Percentiles rank a stretch among this genome's conserved stretches.
Conservation (phyloP, 2,888 invertebrate genomes). For the Scaeva pyrastri region DNA sequence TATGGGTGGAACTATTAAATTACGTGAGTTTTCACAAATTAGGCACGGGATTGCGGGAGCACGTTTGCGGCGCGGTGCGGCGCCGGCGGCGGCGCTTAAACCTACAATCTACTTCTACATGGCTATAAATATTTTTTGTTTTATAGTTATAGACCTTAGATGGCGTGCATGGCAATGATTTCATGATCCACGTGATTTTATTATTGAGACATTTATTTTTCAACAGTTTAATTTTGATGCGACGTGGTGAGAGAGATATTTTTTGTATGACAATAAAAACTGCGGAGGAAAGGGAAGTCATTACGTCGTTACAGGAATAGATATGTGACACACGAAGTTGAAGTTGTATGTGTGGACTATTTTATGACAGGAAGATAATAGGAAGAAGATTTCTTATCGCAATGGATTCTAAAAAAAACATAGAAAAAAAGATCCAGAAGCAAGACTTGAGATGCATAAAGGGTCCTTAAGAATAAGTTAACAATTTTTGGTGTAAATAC, state of each 20-base stretch:
- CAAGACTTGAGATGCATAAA: too few species aligned
- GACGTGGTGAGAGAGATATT: background rate
- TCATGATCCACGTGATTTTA: slow-evolving; percentile 12
- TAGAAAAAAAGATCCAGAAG: background rate
- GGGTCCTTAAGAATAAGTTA: too few species aligned
- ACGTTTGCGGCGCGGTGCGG: slow-evolving; percentile 10
- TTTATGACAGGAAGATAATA: background rate
- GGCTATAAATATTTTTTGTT: background rate
- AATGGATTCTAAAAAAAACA: background rate
- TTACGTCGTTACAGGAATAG: background rate
- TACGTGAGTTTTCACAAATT: slow-evolving; percentile 43
- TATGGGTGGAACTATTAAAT: slow-evolving; percentile 40
- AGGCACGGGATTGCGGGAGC: slow-evolving; percentile 23
- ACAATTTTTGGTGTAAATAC: too few species aligned
- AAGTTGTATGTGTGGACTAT: background rate
- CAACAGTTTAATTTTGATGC: slow-evolving; percentile 16
- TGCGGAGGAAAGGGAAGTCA: background rate
- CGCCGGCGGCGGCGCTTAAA: too few species aligned
- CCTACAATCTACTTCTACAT: too few species aligned
- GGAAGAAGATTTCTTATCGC: background rate
- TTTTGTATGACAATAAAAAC: background rate
- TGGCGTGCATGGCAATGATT: slow-evolving; percentile 3
- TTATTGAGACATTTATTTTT: slow-evolving; percentile 16
- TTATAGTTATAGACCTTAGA: background rate
- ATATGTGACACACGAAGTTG: background rate